Evolutionary conservation across 2,797 vertebrate genomes (phyloP).

Genomic region (Sebastes hopkinsi): DNA sequence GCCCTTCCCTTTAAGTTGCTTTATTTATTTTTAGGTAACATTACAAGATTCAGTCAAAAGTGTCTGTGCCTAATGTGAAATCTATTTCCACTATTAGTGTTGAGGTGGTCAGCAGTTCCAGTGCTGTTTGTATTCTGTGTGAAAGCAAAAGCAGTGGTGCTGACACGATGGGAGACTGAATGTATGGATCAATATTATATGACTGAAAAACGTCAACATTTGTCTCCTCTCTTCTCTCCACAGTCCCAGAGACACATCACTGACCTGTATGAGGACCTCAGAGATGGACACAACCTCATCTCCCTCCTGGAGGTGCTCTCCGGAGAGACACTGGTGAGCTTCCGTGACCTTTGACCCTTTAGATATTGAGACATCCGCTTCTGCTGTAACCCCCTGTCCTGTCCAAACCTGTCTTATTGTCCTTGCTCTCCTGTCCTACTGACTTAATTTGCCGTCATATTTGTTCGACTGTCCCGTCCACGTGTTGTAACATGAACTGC

Average conservation of each 20-base stretch:
- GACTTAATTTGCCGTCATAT: slow-evolving; percentile 7
- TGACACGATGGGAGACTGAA: neutral
- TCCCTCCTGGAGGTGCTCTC: slow-evolving; percentile 96
- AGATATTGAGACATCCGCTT: slow-evolving; percentile 5
- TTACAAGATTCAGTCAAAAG: neutral
- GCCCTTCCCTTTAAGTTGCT: neutral
- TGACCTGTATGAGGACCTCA: slow-evolving; percentile 94
- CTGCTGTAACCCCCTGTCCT: slow-evolving; percentile 17
- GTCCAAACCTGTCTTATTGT: neutral
- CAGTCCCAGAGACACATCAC: slow-evolving; percentile 94
- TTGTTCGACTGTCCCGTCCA: neutral
- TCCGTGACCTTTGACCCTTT: slow-evolving; percentile 12
- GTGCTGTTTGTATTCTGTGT: neutral
- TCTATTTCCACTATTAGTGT: neutral
- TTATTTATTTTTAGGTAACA: neutral
- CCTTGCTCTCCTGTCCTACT: neutral
- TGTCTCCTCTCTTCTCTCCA: neutral
- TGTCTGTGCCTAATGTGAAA: neutral
- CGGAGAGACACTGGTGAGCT: slow-evolving; percentile 92
- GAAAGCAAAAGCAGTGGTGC: neutral
- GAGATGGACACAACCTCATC: slow-evolving; percentile 97
- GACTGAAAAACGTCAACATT: neutral
- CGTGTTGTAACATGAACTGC: neutral
- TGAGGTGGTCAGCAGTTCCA: neutral
- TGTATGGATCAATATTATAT: neutral